Evolutionary conservation across 92 coral and sea anemone species (phyloP), one percentile per base, ranked within the genome.

Genomic region (Epizoanthus rinbou): DNA sequence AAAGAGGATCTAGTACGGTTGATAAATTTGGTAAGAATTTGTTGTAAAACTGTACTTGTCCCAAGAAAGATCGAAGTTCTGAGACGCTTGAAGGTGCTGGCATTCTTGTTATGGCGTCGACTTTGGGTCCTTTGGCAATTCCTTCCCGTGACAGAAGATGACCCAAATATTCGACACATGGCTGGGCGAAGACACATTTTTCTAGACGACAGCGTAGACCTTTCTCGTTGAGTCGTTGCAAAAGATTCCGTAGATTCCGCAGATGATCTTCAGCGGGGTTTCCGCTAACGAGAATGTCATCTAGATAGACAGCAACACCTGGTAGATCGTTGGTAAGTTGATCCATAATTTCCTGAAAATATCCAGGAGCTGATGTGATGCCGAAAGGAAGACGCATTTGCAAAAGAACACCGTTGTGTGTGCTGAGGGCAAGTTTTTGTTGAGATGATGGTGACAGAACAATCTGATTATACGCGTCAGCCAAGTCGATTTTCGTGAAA

Each of bases 381-480:
- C 85, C 85, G 25, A 80, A 80, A 4, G 85, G 85, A 18, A 80
- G 52, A 16, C 85, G 57, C 75, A 16, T 64, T n/a, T 80, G 75
- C 16, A 80, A 31, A 64, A 64, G 75, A 4, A 80, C 85, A 6
- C 84, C 85, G 13, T 41, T 15, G 22, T 80, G 85, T 3, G 75
- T 80, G 75, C 85, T 80, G 57, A 80, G 85, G 17, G 85, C 84
- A 18, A 80, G 84, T 24, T 23, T 52, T 33, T 41, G 82, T 37
- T 82, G 80, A 57, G 58, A 21, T 60, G 31, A 73, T 4, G 87
- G 89, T 3, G 67, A 19, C 17, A 80, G 31, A 37, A 59, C 68
- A 35, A 86, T 80, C 59, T 86, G 89, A 52, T 82, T 81, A 18
- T 81, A 81, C 5, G 89, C 86, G 54, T 86, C 86, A 13, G 89